A percentile compares a stretch with the other conserved stretches of the same genome.
These are phyloP conservation scores for Lates calcarifer DNA, from an alignment of 2,113 vertebrate genomes.

Conservation along the genomic window DNA sequence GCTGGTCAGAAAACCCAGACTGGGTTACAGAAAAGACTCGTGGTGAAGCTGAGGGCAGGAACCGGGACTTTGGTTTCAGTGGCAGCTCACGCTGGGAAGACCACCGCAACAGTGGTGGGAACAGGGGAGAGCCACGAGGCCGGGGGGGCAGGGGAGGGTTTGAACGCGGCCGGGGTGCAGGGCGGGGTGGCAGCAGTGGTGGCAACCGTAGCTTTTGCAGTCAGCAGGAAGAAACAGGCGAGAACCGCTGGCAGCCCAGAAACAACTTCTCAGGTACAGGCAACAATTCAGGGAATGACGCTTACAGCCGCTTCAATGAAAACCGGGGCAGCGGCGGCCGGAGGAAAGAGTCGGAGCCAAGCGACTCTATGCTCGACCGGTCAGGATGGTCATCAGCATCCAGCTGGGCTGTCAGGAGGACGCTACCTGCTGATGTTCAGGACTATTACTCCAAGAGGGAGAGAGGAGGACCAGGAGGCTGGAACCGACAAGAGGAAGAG, in stretches of 20 bases:
- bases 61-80: slow-evolving; percentile 81
- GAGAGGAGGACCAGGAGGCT: slow-evolving; percentile 81
- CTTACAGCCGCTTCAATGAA: slow-evolving; percentile 90
- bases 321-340: slow-evolving; percentile 87
- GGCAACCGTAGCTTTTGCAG: slow-evolving; percentile 73
- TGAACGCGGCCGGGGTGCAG: slow-evolving; percentile 85
- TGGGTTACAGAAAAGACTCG: slow-evolving; percentile 93
- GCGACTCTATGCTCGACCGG: slow-evolving; percentile 89
- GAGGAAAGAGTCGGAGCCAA: slow-evolving; percentile 87
- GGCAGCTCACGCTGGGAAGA: slow-evolving; percentile 88
- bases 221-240: slow-evolving; percentile 85
- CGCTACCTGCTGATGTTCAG: slow-evolving; percentile 96
- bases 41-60: slow-evolving; percentile 82
- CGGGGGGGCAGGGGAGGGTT: slow-evolving; percentile 81
- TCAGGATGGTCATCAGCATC: slow-evolving; percentile 98
- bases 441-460: slow-evolving; percentile 97
- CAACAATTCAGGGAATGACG: slow-evolving; percentile 89
- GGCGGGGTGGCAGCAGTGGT: slow-evolving; percentile 70
- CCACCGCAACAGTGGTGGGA: slow-evolving; percentile 44
- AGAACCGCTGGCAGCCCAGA: slow-evolving; percentile 91
- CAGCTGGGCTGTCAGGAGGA: slow-evolving; percentile 96
- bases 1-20: slow-evolving; percentile 89
- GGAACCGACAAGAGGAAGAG: slow-evolving; percentile 92
- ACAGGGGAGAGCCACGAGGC: slow-evolving; percentile 83
- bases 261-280: slow-evolving; percentile 92